Percentiles rank a stretch among this genome's conserved stretches.
phyloP scores from a whole-genome alignment of 2,888 invertebrate species.

The Sceliomorpha sp. region DNA sequence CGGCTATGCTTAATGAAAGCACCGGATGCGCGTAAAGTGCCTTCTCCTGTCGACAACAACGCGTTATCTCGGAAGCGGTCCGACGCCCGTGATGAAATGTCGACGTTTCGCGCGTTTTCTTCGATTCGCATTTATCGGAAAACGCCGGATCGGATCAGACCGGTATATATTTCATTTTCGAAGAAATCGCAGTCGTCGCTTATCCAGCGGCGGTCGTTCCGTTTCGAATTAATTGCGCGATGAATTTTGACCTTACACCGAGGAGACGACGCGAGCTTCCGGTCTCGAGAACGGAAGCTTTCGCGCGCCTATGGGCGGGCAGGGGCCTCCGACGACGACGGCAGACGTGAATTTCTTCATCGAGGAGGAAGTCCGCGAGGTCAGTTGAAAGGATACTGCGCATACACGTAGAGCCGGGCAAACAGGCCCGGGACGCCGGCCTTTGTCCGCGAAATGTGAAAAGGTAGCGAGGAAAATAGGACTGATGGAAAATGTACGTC shows the following conservation, averaged over 20 bases:
- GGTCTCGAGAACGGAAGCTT: slow-evolving; percentile 36
- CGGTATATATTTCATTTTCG: too few species aligned
- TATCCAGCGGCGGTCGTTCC: too few species aligned
- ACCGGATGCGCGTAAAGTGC: slow-evolving; percentile 55
- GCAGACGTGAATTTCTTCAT: slow-evolving; percentile 52
- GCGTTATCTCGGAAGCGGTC: slow-evolving; percentile 42
- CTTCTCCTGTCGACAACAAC: slow-evolving; percentile 45
- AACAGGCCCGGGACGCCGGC: slow-evolving; percentile 54
- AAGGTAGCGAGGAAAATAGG: slow-evolving; percentile 44
- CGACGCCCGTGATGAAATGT: slow-evolving; percentile 29
- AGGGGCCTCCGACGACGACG: slow-evolving; percentile 43
- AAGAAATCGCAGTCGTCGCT: too few species aligned
- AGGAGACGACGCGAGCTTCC: slow-evolving; percentile 22
- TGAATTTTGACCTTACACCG: slow-evolving; percentile 32
- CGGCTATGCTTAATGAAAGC: slow-evolving; percentile 49
- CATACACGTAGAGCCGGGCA: slow-evolving; percentile 58
- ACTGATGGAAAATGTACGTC: slow-evolving; percentile 30
- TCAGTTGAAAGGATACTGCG: slow-evolving; percentile 60
- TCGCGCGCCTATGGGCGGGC: slow-evolving; percentile 34
- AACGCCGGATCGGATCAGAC: too few species aligned
- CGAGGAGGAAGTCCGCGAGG: slow-evolving; percentile 57
- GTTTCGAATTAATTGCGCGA: not conserved
- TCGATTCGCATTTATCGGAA: slow-evolving; percentile 3
- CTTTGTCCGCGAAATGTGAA: slow-evolving; percentile 63
- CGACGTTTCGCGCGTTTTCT: slow-evolving; percentile 19